Base-by-base conservation (phyloP, 2,113 vertebrate genomes). In the Malurus elegans region DNA sequence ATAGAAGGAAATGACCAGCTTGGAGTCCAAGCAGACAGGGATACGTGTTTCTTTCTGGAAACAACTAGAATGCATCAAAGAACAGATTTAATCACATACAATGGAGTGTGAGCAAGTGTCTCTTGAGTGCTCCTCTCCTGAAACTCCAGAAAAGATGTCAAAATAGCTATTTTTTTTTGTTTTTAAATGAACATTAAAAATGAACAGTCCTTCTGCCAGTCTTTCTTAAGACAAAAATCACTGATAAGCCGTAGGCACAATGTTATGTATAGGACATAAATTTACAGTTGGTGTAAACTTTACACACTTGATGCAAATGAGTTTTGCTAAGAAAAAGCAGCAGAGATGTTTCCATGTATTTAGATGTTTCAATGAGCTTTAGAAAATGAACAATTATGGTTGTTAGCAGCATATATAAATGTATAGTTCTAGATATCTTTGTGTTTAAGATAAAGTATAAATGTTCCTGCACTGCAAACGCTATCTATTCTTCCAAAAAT, bases 401-500 rank as follows among this genome's bases (percentile, higher is more conserved):
- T 50, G 36, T n/a, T 47, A 24, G 24, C 69, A 79, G 69, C 31
- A 36, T 56, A 31, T 2, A 75, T 31, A 60, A 60, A 86, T 42
- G 5, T 18, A 8, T 54, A 12, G 48, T 12, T 54, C 19, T 50
- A 50, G 32, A 7, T 34, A 47, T 25, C 36, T 58, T 5, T 51
- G 10, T 34, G 44, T 62, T 42, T 32, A 50, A 86, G 20, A 31
- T 2, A 67, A 42, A 79, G 20, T 73, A 34, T 58, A 90, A 71
- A 74, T 0, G 0, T 79, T 72, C 50, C 26, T 71, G 50, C n/a
- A 42, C 31, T 79, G 31, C 40, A 38, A 65, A 40, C 0, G 0
- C 38, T 57, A 9, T 47, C 32, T 47, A 8, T 71, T 60, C 36
- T 84, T 71, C 70, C 48, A 81, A 58, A 93, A 60, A 19, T 45